A percentile compares a stretch with the other conserved stretches of the same genome.
phyloP scores from a whole-genome alignment of 2,113 vertebrate species.

The Pollimyrus isidori region DNA sequence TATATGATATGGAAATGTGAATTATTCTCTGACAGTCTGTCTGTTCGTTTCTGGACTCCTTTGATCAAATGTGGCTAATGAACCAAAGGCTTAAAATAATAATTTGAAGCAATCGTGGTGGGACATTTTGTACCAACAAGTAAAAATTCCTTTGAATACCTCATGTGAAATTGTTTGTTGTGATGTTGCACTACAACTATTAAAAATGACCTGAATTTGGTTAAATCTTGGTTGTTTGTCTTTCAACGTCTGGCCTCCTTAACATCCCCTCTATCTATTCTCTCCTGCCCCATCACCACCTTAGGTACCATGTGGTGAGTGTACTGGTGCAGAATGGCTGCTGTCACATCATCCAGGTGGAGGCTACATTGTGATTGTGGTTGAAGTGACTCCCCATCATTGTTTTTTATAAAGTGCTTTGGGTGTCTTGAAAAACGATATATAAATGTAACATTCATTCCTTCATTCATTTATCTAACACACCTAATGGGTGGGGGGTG shows the following conservation, averaged over 20 bases:
- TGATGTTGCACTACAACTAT: constrained; percentile 70
- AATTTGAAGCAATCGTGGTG: constrained; percentile 63
- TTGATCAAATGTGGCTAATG: constrained; percentile 68
- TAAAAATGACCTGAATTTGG: constrained; percentile 65
- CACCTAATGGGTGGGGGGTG: background rate
- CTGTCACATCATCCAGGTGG: background rate
- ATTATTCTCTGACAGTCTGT: background rate
- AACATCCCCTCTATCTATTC: background rate
- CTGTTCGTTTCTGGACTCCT: background rate
- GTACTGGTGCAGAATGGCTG: background rate
- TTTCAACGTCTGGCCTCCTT: background rate
- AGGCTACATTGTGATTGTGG: background rate
- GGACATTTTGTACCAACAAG: constrained; percentile 69
- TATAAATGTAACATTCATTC: background rate
- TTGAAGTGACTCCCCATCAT: background rate
- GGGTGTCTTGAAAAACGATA: background rate
- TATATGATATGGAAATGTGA: background rate
- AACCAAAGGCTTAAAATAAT: constrained; percentile 66
- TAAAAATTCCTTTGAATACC: constrained; percentile 70
- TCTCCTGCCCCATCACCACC: background rate
- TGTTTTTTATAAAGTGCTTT: background rate
- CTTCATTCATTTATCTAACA: background rate
- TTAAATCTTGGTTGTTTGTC: background rate
- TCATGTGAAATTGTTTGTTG: constrained; percentile 76
- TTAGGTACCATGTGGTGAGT: background rate